Percentiles rank a stretch among this genome's conserved stretches.
Conservation (phyloP, 2,113 vertebrate species). For the Columbina picui region DNA sequence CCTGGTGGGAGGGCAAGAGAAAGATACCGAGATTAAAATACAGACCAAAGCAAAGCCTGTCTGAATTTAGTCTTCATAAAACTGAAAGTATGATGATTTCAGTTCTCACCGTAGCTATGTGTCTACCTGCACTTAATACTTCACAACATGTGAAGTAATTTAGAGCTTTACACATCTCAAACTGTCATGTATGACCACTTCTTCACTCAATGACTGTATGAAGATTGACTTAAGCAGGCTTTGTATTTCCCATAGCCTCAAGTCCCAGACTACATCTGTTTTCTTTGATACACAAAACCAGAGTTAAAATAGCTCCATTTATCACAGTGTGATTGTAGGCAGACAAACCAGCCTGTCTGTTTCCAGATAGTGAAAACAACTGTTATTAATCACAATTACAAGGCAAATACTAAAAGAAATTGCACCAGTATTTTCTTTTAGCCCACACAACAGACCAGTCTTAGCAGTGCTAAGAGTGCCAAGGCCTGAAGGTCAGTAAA, state of each 20-base stretch:
- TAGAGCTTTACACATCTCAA: conserved; percentile 36
- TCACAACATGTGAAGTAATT: conserved; percentile 9
- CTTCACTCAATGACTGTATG: conserved; percentile 61
- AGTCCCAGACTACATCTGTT: conserved; percentile 97
- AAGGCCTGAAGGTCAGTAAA: conserved; percentile 87
- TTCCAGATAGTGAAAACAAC: conserved; percentile 91
- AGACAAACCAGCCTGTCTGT: conserved; percentile 95
- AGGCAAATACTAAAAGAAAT: conserved; percentile 84
- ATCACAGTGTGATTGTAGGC: conserved; percentile 95
- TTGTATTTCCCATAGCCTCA: conserved; percentile 86
- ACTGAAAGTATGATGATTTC: background rate
- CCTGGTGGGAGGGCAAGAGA: background rate
- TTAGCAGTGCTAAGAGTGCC: conserved; percentile 71
- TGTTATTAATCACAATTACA: conserved; percentile 99
- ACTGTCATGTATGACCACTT: conserved; percentile 64
- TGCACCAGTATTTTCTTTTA: conserved; percentile 83
- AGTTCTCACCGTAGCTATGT: background rate
- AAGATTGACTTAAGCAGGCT: conserved; percentile 83
- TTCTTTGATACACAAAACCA: conserved; percentile 92
- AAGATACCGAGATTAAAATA: background rate
- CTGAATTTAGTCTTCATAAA: background rate
- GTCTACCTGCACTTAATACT: background rate
- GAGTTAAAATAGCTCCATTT: conserved; percentile 93
- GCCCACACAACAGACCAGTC: conserved; percentile 67
- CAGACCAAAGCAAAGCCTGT: background rate